Conservation (phyloP, 2,888 invertebrate genomes). For the Drosophila neutralis region DNA sequence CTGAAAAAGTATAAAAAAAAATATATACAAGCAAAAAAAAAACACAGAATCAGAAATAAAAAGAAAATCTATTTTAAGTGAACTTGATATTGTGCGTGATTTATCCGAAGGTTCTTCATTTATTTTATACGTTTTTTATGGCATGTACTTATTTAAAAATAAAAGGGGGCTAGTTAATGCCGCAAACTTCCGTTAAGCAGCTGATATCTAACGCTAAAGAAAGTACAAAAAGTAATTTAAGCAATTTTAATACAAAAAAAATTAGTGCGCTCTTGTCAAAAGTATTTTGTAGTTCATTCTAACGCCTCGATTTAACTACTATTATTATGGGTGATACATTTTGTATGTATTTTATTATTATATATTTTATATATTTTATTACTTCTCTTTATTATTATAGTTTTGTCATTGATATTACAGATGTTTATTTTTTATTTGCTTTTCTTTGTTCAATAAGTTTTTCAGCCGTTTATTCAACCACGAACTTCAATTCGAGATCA, state of each 20-base stretch:
- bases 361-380: background rate
- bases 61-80: constrained; percentile 41
- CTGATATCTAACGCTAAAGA: background rate
- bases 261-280: background rate
- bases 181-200: constrained; percentile 36
- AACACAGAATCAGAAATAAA: background rate
- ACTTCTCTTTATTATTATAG: background rate
- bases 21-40: background rate
- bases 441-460: constrained; percentile 4
- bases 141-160: background rate
- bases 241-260: background rate
- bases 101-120: constrained; percentile 30
- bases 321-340: background rate
- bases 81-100: constrained; percentile 53
- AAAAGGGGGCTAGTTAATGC: constrained; percentile 26
- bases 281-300: background rate
- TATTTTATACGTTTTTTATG: constrained; percentile 30
- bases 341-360: background rate
- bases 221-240: background rate
- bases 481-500: constrained; percentile 67
- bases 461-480: constrained; percentile 45
- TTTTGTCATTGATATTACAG: background rate
- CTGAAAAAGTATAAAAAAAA: background rate
- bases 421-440: constrained; percentile 1
- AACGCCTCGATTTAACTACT: background rate